A percentile compares a stretch with the other conserved stretches of the same genome.
Evolutionary conservation across 2,797 vertebrate genomes (phyloP).

Genomic region (Diplodus sargus): DNA sequence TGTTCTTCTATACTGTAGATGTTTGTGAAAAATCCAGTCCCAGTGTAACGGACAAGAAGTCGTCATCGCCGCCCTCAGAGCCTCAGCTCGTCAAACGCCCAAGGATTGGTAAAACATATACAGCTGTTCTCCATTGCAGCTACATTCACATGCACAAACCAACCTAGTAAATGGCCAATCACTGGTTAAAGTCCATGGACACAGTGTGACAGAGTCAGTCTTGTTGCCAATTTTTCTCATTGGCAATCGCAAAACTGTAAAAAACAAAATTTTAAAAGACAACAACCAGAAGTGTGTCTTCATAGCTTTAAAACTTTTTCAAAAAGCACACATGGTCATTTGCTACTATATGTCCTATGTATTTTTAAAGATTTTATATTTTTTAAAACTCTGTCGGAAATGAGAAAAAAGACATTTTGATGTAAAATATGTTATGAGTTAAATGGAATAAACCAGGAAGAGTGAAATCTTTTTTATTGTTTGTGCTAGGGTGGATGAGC

Average conservation of each 20-base stretch:
- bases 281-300: too few species aligned
- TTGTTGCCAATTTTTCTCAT: not conserved
- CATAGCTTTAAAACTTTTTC: not conserved
- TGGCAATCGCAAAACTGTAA: not conserved
- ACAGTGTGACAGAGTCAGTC: not conserved
- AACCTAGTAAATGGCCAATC: not conserved
- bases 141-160: constrained; percentile 6
- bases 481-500: not conserved
- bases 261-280: too few species aligned
- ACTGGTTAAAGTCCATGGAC: not conserved
- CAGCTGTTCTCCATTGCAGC: not conserved
- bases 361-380: not conserved
- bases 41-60: constrained; percentile 6
- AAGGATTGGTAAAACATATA: constrained; percentile 71
- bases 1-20: constrained; percentile 45
- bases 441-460: not conserved
- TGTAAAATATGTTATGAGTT: not conserved
- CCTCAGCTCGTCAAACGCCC: constrained; percentile 69
- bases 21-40: constrained; percentile 12
- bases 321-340: not conserved
- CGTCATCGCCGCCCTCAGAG: not conserved
- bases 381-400: not conserved
- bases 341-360: not conserved
- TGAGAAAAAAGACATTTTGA: not conserved
- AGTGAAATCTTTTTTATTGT: not conserved